Conservation (phyloP, 2,113 vertebrate species). For the Apteryx owenii region DNA sequence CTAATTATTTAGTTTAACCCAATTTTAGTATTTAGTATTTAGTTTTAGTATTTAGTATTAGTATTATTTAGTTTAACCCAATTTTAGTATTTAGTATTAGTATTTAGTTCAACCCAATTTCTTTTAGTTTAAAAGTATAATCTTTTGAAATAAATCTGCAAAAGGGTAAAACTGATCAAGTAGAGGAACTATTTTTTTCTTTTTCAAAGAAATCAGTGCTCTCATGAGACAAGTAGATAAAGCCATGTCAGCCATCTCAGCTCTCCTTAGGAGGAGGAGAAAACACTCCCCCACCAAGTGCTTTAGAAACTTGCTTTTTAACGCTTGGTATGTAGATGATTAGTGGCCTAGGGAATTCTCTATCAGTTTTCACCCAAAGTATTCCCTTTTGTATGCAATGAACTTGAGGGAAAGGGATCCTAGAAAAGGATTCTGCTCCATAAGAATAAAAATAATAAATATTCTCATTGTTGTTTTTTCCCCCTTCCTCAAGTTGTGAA, state of each 20-base stretch:
- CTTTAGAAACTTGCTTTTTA: not conserved
- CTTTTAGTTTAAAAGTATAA: not conserved
- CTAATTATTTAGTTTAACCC: not conserved
- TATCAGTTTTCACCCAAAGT: not conserved
- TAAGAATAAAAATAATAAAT: not conserved
- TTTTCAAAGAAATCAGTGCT: not conserved
- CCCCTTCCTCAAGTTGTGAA: not conserved
- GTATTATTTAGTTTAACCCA: no score
- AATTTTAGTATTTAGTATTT: no score
- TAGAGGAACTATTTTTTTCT: not conserved
- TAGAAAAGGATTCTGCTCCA: not conserved
- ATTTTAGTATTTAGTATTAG: no score
- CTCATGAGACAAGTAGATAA: not conserved
- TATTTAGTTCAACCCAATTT: not conserved
- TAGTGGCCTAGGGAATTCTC: not conserved
- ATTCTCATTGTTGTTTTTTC: not conserved
- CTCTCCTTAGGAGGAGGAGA: not conserved
- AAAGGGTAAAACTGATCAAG: not conserved
- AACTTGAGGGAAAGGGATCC: not conserved
- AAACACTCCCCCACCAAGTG: not conserved
- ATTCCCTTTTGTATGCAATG: not conserved
- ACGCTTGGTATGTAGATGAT: not conserved
- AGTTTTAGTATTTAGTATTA: no score
- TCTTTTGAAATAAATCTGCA: not conserved
- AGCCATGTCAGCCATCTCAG: not conserved